Evolutionary conservation across 2,888 invertebrate species (phyloP).

Genomic region (Rhopalosiphum nymphaeae): DNA sequence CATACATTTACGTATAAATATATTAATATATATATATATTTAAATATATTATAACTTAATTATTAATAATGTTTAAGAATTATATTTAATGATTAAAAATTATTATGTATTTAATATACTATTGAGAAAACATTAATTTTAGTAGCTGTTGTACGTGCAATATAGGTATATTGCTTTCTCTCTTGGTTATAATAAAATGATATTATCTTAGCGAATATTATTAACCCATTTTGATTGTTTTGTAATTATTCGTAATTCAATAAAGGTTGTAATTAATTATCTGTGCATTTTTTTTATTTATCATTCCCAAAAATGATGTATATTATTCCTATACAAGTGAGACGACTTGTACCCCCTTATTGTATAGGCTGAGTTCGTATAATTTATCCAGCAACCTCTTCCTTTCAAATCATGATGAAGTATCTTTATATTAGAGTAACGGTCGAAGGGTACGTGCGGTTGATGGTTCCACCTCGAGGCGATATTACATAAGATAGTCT

Average conservation of each 20-base stretch:
- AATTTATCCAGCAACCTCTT: neutral
- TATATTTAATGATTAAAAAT: constrained; percentile 52
- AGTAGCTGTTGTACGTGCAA: constrained; percentile 65
- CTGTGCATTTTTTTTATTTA: constrained; percentile 18
- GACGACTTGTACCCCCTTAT: neutral
- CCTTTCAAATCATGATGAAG: neutral
- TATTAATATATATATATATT: constrained; percentile 3
- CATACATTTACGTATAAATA: constrained; percentile 47
- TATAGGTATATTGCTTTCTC: constrained; percentile 65
- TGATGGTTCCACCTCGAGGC: too few species aligned
- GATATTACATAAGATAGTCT: too few species aligned
- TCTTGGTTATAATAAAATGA: constrained; percentile 61
- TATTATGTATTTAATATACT: constrained; percentile 58
- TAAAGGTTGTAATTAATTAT: constrained; percentile 64
- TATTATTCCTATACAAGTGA: neutral
- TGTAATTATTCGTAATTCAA: constrained; percentile 64
- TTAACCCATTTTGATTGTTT: constrained; percentile 65
- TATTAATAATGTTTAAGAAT: constrained; percentile 59
- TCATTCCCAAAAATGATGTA: neutral
- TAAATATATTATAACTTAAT: constrained; percentile 56
- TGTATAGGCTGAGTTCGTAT: neutral
- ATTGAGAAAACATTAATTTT: constrained; percentile 59
- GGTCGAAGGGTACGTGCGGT: too few species aligned
- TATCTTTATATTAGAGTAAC: neutral
- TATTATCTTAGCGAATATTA: constrained; percentile 64